A percentile compares a stretch with the other conserved stretches of the same genome.
These are phyloP conservation scores for Parnassius glacialis DNA, from an alignment of 2,888 invertebrate species.

Conservation along the genomic window DNA sequence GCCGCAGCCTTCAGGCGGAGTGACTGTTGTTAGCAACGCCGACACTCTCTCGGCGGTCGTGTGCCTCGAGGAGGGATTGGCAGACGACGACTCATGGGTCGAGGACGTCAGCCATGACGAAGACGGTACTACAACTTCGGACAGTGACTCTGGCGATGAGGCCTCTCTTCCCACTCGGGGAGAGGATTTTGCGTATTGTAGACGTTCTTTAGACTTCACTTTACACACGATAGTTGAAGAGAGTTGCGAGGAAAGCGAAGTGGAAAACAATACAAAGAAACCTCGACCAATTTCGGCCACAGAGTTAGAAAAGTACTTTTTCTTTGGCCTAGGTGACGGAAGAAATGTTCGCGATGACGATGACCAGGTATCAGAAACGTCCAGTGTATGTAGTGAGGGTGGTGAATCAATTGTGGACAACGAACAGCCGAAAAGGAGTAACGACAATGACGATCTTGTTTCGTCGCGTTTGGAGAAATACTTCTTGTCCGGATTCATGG, in stretches of 20 bases:
- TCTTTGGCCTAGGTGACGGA: constrained; percentile 91
- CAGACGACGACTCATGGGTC: constrained; percentile 95
- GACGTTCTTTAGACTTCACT: constrained; percentile 92
- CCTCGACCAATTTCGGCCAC: constrained; percentile 88
- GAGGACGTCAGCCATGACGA: constrained; percentile 92
- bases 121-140: constrained; percentile 85
- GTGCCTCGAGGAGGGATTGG: constrained; percentile 91
- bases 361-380: constrained; percentile 89
- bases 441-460: constrained; percentile 87
- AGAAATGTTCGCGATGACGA: constrained; percentile 79
- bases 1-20: constrained; percentile 78
- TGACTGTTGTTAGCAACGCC: constrained; percentile 85
- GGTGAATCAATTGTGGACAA: constrained; percentile 86
- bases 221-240: constrained; percentile 96
- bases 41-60: constrained; percentile 86
- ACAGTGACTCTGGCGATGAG: constrained; percentile 86
- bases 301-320: constrained; percentile 94
- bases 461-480: constrained; percentile 94
- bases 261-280: constrained; percentile 84
- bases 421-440: constrained; percentile 76
- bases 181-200: constrained; percentile 90
- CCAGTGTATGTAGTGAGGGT: constrained; percentile 92
- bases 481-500: constrained; percentile 92
- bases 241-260: constrained; percentile 96
- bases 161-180: constrained; percentile 86